Evolutionary conservation across 2,797 vertebrate species (phyloP).

Genomic region (Cyclura pinguis): DNA sequence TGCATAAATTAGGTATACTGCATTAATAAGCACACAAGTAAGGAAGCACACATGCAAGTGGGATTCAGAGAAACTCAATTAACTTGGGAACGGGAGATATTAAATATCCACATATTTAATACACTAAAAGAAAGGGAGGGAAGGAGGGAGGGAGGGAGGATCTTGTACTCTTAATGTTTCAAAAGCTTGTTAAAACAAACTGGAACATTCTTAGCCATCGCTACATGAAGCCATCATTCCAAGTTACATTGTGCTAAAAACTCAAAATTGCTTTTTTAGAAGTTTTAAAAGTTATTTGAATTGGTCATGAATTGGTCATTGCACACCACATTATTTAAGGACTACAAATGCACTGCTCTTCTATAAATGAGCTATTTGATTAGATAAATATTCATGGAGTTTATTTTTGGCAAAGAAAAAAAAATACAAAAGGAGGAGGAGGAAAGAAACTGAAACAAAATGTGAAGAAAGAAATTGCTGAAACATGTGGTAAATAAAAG

Average conservation of each 20-base stretch:
- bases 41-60: too few relatives aligned
- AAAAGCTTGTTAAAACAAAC: background rate
- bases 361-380: slow-evolving; percentile 65
- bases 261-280: background rate
- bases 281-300: background rate
- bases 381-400: slow-evolving; percentile 61
- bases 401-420: slow-evolving; percentile 67
- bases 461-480: background rate
- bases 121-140: too few relatives aligned
- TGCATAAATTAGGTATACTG: too few relatives aligned
- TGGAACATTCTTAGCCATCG: background rate
- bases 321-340: slow-evolving; percentile 64
- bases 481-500: slow-evolving; percentile 54
- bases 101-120: too few relatives aligned
- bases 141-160: too few relatives aligned
- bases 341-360: slow-evolving; percentile 48
- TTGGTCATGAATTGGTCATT: slow-evolving; percentile 65
- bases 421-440: slow-evolving; percentile 1
- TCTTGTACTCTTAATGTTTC: background rate
- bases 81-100: too few relatives aligned
- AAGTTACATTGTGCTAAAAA: slow-evolving; percentile 33
- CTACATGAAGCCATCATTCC: slow-evolving; percentile 21
- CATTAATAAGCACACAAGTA: too few relatives aligned
- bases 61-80: too few relatives aligned
- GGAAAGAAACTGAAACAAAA: slow-evolving; percentile 54